Evolutionary conservation across 1,140 invertebrate species (phyloP).

Genomic region (Venturia canescens): DNA sequence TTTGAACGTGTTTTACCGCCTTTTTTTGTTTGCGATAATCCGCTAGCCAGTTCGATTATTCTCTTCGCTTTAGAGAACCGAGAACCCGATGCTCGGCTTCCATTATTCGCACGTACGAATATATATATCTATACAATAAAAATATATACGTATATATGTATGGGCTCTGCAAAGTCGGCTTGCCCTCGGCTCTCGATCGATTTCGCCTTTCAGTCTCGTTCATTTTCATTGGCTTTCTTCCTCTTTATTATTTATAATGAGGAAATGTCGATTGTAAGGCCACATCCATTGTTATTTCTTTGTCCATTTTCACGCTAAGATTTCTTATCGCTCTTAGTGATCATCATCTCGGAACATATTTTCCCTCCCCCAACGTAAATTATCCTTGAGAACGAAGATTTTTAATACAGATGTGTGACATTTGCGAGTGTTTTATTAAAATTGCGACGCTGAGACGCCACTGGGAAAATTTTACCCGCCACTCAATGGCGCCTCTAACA

Average conservation of each 20-base stretch:
- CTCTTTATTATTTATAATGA: not conserved
- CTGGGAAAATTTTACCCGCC: constrained; percentile 31
- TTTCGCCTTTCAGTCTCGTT: not conserved
- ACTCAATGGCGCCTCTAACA: constrained; percentile 43
- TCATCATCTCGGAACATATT: too few relatives aligned
- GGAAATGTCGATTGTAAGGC: not conserved
- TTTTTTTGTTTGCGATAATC: constrained; percentile 50
- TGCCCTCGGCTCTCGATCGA: not conserved
- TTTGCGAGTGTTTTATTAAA: too few relatives aligned
- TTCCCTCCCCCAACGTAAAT: too few relatives aligned
- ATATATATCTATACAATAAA: not conserved
- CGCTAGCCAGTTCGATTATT: not conserved
- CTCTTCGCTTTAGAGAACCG: not conserved
- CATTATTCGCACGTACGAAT: not conserved
- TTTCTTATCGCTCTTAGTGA: too few relatives aligned
- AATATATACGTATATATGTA: not conserved
- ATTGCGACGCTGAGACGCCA: too few relatives aligned
- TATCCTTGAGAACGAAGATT: too few relatives aligned
- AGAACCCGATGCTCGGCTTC: not conserved
- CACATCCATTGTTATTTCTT: constrained; percentile 44
- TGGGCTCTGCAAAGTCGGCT: constrained; percentile 1
- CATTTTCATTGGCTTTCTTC: not conserved
- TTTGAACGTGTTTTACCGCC: constrained; percentile 54
- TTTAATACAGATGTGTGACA: too few relatives aligned
- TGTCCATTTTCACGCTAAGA: not conserved